Evolutionary conservation across 2,113 vertebrate genomes (phyloP).

Genomic region (Cebus imitator): DNA sequence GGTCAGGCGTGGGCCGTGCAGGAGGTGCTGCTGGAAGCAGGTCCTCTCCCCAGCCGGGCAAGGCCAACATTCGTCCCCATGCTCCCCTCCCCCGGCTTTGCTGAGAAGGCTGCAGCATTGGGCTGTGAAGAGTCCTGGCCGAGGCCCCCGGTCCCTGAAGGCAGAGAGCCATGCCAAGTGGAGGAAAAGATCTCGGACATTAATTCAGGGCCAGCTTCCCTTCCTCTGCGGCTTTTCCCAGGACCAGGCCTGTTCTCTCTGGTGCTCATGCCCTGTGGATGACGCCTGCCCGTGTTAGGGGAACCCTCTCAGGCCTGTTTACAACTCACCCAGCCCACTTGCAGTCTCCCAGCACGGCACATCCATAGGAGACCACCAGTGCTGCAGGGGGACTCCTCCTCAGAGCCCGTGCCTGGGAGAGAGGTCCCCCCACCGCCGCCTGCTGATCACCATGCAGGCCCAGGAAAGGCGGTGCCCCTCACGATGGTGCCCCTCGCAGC

Average conservation of each 20-base stretch:
- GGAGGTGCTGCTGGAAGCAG: not conserved
- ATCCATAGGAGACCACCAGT: not conserved
- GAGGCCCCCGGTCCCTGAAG: not conserved
- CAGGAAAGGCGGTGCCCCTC: too few species aligned
- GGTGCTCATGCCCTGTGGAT: fast-evolving
- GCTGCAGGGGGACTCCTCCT: not conserved
- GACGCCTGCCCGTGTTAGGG: not conserved
- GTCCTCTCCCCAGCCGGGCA: not conserved
- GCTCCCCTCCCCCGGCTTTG: not conserved
- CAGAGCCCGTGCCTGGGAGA: not conserved
- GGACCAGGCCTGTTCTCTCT: not conserved
- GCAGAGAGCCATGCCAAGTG: not conserved
- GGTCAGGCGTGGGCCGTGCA: not conserved
- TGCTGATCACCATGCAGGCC: too few species aligned
- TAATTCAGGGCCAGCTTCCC: too few species aligned
- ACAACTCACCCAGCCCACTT: not conserved
- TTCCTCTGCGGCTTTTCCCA: not conserved
- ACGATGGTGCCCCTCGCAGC: too few species aligned
- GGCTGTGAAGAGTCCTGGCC: not conserved
- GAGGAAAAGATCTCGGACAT: not conserved
- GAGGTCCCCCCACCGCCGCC: not conserved
- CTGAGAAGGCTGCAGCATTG: not conserved
- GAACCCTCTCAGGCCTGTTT: not conserved
- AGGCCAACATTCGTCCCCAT: not conserved
- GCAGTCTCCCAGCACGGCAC: not conserved